A percentile compares a stretch with the other conserved stretches of the same genome.
Evolutionary conservation across 2,888 invertebrate genomes (phyloP).

Genomic region (Morpho achilles): DNA sequence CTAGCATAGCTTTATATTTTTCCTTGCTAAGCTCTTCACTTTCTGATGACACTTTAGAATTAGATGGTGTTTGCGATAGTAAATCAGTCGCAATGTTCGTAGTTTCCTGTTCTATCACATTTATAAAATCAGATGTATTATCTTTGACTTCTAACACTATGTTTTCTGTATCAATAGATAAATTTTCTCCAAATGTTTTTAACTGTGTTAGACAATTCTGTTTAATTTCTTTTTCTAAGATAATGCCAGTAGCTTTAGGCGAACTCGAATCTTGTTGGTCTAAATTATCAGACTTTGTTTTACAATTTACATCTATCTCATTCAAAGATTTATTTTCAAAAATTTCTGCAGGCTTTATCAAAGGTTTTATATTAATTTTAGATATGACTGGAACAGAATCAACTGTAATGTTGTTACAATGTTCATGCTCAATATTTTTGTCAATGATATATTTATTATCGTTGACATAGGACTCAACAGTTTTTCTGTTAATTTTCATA

Average conservation of each 20-base stretch:
- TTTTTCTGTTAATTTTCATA: constrained; percentile 71
- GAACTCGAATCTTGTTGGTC: constrained; percentile 10
- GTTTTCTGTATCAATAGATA: constrained; percentile 11
- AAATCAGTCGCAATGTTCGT: constrained; percentile 5
- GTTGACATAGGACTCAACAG: constrained; percentile 48
- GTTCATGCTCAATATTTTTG: constrained; percentile 37
- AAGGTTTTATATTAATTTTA: constrained; percentile 58
- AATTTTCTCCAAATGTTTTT: constrained; percentile 8
- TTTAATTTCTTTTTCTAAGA: constrained; percentile 9
- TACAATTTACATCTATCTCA: constrained; percentile 14
- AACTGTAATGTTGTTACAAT: constrained; percentile 45
- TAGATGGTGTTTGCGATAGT: not conserved
- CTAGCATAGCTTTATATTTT: constrained; percentile 5
- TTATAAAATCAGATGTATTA: constrained; percentile 5
- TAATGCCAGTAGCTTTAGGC: constrained; percentile 3
- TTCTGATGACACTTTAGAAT: constrained; percentile 7
- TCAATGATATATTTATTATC: constrained; percentile 37
- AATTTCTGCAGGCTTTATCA: constrained; percentile 37
- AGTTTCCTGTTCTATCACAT: constrained; percentile 6
- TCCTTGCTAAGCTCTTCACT: constrained; percentile 11
- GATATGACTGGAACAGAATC: constrained; percentile 41
- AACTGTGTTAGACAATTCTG: constrained; percentile 21
- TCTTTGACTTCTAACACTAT: constrained; percentile 9
- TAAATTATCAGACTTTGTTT: constrained; percentile 6
- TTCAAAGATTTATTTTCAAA: constrained; percentile 20